Base-by-base conservation (phyloP, 2,113 vertebrate species). In the Telmatochromis sp. region DNA sequence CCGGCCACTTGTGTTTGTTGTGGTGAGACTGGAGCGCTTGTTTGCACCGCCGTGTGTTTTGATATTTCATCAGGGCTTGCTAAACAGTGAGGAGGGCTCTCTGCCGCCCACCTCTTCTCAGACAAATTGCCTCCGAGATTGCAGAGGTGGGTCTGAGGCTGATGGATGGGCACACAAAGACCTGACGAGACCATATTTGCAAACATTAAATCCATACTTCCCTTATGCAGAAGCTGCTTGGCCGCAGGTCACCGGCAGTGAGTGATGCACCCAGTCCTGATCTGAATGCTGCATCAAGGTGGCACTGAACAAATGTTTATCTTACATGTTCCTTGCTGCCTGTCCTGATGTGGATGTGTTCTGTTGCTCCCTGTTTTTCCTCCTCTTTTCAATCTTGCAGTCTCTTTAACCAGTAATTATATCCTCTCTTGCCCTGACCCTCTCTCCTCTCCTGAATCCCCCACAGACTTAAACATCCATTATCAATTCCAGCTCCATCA, bases 81-180 rank as follows among this genome's bases (percentile, higher is more conserved):
- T 96, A 95, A 96, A 92, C 94, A 93, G 90, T 86, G 88, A 96
- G 95, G 95, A 95, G 95, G 95, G 90, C 93, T 91, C 89, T 91
- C 91, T 54, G 91, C 91, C 94, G 94, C 94, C 96, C 95, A 94
- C 95, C 95, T 95, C 93, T 87, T 89, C 93, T 90, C 89, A 95
- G 95, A 96, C 92, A 95, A 95, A 96, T 95, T 94, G 93, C 94
- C 94, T 95, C 86, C 51, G 55, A 92, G 93, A 96, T 95, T 95
- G 92, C 92, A 91, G 93, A 95, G 96, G 95, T 94, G 95, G 94
- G 92, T 92, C 94, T 89, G 89, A 87, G 84, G 91, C 92, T 95
- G 95, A 95, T 95, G 93, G 94, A 95, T 96, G 93, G 90, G 78
- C 88, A 91, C 90, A 93, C 93, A 94, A 93, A 94, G 90, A 93